These are phyloP conservation scores for Ptiloglossa arizonensis DNA, from an alignment of 1,140 invertebrate genomes.

Conservation along the genomic window DNA sequence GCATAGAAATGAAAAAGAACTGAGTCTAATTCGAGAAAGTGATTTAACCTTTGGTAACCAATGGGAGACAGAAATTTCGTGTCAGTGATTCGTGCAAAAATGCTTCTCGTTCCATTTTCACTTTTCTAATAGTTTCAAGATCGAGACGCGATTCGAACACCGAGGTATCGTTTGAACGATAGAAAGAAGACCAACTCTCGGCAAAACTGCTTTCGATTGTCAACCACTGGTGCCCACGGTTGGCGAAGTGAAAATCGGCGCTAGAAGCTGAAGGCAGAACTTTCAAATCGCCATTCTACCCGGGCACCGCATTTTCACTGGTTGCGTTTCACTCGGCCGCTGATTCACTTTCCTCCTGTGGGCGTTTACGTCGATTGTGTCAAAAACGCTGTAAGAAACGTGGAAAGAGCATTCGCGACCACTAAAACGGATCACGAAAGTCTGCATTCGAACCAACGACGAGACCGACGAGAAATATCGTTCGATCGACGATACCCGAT, in stretches of 20 bases:
- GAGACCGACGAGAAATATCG: too few relatives aligned
- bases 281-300: constrained; percentile 65
- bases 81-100: too few relatives aligned
- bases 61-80: too few relatives aligned
- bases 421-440: constrained; percentile 1
- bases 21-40: too few relatives aligned
- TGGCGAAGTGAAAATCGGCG: constrained; percentile 61
- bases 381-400: constrained; percentile 12
- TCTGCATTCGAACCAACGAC: too few relatives aligned
- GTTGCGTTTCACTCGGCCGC: constrained; percentile 57
- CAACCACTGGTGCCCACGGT: constrained; percentile 28
- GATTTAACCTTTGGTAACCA: too few relatives aligned
- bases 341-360: constrained; percentile 65
- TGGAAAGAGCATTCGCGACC: neutral
- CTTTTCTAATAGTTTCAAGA: too few relatives aligned
- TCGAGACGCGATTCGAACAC: too few relatives aligned
- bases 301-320: constrained; percentile 38
- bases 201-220: constrained; percentile 36
- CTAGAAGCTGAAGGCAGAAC: constrained; percentile 57
- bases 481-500: too few relatives aligned
- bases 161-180: too few relatives aligned
- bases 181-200: constrained; percentile 21
- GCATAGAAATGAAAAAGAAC: too few relatives aligned
- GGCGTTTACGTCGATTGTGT: constrained; percentile 46
- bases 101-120: too few relatives aligned